A percentile compares a stretch with the other conserved stretches of the same genome.
These are phyloP conservation scores for Noctua janthina DNA, from an alignment of 2,888 invertebrate species.

Conservation along the genomic window DNA sequence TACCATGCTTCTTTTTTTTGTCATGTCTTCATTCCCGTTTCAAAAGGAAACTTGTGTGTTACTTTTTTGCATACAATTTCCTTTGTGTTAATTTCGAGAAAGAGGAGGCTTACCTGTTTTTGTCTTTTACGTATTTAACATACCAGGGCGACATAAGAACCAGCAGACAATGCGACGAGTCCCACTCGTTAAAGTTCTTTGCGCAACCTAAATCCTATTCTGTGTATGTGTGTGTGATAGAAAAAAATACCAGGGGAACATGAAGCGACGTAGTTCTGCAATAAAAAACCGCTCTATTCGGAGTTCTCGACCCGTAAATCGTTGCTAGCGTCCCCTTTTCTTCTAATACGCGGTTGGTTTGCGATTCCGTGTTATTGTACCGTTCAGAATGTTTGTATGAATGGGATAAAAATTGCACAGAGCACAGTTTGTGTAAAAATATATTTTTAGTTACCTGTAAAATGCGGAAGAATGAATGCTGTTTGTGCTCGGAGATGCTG, in stretches of 20 bases:
- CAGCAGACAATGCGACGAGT: constrained; percentile 59
- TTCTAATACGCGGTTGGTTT: constrained; percentile 71
- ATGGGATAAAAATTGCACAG: constrained; percentile 65
- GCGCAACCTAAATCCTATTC: constrained; percentile 65
- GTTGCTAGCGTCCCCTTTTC: constrained; percentile 72
- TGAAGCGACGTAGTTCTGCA: constrained; percentile 73
- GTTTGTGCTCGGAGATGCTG: constrained; percentile 36
- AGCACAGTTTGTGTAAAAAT: constrained; percentile 55
- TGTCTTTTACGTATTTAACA: constrained; percentile 51
- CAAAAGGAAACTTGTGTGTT: constrained; percentile 21
- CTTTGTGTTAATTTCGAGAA: constrained; percentile 54
- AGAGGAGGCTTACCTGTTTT: constrained; percentile 34
- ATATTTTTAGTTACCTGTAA: constrained; percentile 58
- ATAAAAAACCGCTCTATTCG: constrained; percentile 76
- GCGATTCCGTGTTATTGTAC: constrained; percentile 71
- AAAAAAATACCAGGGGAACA: constrained; percentile 73
- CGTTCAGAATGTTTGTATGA: constrained; percentile 69
- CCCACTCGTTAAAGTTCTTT: constrained; percentile 61
- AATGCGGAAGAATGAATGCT: constrained; percentile 42
- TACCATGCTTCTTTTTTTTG: background rate
- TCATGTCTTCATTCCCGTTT: background rate
- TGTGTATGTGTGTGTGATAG: constrained; percentile 51
- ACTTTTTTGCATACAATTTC: constrained; percentile 25
- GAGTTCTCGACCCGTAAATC: constrained; percentile 78
- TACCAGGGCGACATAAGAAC: constrained; percentile 58